Base-by-base conservation (phyloP, 1,140 invertebrate genomes). In the Gryllus bimaculatus region DNA sequence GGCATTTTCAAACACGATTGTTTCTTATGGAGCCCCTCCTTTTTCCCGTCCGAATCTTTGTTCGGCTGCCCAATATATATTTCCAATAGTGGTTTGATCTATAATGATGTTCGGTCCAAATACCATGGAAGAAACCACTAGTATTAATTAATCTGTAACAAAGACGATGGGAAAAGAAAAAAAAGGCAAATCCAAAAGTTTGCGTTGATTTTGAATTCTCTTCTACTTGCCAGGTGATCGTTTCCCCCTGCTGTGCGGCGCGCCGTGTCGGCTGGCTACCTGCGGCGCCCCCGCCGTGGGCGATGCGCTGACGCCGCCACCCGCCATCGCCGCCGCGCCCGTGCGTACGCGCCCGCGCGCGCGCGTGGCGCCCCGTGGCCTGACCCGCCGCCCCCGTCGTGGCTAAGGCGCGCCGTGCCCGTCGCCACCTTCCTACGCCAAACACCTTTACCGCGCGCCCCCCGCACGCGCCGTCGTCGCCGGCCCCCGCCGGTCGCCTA, bases 381-480 rank as follows among this genome's bases (percentile, higher is more conserved):
- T 6, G 0, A 8, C 6, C 48, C 47, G 47, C 48, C 48, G n/a
- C 76, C 21, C 20, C n/a, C 76, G 47, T 39, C 26, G 26, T 39
- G 26, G 26, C 26, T 39, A 39, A 39, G 26, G 26, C 26, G n/a
- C 5, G 26, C 26, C 26, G 26, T 39, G 26, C 26, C 49, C n/a
- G 80, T 83, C 78, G 80, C 83, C 78, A 84, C 81, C 77, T 76
- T n/a, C 82, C 80, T 84, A 83, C 78, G 79, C 79, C 73, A 15
- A n/a, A 78, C 47, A 75, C 79, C 79, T n/a, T n/a, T 76, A 20
- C 26, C 79, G 75, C 78, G 20, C 49, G 18, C 75, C 73, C 8
- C 20, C 78, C 48, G 21, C 73, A 10, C 6, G 12, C 48, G 15
- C 79, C 74, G 75, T 21, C 21, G 75, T 48, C 21, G n/a, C 12